Base-by-base conservation (phyloP, 2,113 vertebrate genomes). In the Dinomys branickii region DNA sequence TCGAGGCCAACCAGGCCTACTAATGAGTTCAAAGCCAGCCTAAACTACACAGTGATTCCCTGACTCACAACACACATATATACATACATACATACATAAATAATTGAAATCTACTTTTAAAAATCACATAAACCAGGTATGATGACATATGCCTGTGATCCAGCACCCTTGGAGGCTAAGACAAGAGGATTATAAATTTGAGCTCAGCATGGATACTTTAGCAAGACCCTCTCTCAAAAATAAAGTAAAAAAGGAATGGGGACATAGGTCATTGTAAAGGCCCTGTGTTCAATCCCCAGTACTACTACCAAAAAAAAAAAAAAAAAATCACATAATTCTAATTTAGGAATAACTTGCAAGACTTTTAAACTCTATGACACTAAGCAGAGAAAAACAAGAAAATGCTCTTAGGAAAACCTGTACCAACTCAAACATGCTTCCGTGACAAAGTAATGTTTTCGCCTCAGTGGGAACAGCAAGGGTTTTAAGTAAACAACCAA, bases 281-380 rank as follows among this genome's bases (percentile, higher is more conserved):
- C 75, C 28, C 26, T 9, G 14, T 52, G 14, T 78, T 78, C 44
- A 50, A 50, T 33, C 13, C 75, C 47, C 28, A 52, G 30, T 20
- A 52, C 14, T 20, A 52, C 16, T 77, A 44, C 26, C 2, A 65
- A 67, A 67, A 86, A 67, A 50, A 50, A 65, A 67, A 52, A n/a
- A 67, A n/a, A 24, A 52, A 17, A 69, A 69, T 20, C 35, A 47
- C 26, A 0, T 90, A 95, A 91, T 54, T 83, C 94, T 92, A 94
- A 88, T 65, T 97, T 97, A 98, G 97, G 97, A 96, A 77, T 50
- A 97, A 96, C 16, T 91, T 67, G 95, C 7, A 35, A 86, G 35
- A 87, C 47, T 41, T 73, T 86, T 38, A 58, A 84, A 33, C 35
- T 44, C 81, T 22, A 61, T 22, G 19, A 61, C 38, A 24, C 61